A percentile compares a stretch with the other conserved stretches of the same genome.
phyloP scores from a whole-genome alignment of 2,797 vertebrate species.

The Danio albolineatus region DNA sequence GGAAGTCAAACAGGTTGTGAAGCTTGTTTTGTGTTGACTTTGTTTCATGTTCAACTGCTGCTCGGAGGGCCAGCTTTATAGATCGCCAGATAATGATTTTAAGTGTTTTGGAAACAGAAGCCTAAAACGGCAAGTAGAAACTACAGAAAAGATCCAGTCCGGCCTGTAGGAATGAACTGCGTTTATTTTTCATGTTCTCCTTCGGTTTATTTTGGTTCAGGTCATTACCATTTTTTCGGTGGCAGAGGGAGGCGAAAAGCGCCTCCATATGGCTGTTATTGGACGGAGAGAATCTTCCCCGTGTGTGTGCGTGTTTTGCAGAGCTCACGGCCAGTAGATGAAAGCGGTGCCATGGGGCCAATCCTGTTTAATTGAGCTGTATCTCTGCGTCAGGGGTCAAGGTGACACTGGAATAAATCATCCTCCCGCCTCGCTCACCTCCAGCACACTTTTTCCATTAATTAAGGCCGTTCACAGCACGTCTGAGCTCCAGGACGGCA shows the following conservation, averaged over 20 bases:
- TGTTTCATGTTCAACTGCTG: neutral
- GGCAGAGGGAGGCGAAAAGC: neutral
- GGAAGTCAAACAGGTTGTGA: neutral
- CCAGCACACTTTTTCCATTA: constrained; percentile 20
- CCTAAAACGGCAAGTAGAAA: neutral
- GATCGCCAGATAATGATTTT: neutral
- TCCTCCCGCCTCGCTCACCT: constrained; percentile 12
- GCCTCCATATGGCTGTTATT: constrained; percentile 10
- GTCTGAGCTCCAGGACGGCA: constrained; percentile 10
- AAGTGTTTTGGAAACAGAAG: constrained; percentile 6
- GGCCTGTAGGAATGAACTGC: neutral
- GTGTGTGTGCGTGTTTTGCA: constrained; percentile 14
- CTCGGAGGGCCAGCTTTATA: constrained; percentile 15
- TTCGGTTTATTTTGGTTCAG: neutral
- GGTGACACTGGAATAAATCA: constrained; percentile 79
- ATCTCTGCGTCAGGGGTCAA: constrained; percentile 74
- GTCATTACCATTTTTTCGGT: neutral
- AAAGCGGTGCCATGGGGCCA: constrained; percentile 67
- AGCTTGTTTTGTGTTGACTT: constrained; percentile 4
- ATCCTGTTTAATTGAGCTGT: constrained; percentile 74
- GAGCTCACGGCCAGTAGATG: constrained; percentile 31
- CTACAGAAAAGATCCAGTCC: neutral
- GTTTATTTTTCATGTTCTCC: neutral
- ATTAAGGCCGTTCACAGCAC: constrained; percentile 37
- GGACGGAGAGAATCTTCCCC: neutral